phyloP scores from a whole-genome alignment of 2,113 vertebrate genomes.

The Hucho hucho region DNA sequence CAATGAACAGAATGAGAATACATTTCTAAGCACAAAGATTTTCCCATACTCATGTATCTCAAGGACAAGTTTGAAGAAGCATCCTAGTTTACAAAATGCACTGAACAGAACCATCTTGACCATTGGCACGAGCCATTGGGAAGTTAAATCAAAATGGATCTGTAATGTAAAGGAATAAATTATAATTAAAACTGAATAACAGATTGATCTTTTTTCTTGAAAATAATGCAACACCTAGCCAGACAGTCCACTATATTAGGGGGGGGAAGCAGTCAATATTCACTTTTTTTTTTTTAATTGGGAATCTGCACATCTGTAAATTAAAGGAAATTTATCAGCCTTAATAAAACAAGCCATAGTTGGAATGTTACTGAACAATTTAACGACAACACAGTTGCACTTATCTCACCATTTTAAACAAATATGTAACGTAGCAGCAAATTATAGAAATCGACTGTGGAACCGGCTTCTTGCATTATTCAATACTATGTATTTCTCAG shows the following conservation, averaged over 20 bases:
- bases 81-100: too few relatives aligned
- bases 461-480: neutral
- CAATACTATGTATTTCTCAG: neutral
- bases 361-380: slow-evolving; percentile 62
- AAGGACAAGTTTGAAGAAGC: too few relatives aligned
- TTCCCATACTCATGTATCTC: too few relatives aligned
- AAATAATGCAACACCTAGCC: too few relatives aligned
- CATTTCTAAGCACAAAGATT: slow-evolving; percentile 10
- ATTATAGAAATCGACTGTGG: slow-evolving; percentile 15
- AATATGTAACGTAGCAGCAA: slow-evolving; percentile 29
- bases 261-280: too few relatives aligned
- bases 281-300: slow-evolving; percentile 17
- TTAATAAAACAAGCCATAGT: slow-evolving; percentile 32
- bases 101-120: too few relatives aligned
- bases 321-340: slow-evolving; percentile 14
- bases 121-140: too few relatives aligned
- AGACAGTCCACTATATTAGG: too few relatives aligned
- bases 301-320: slow-evolving; percentile 15
- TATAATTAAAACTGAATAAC: too few relatives aligned
- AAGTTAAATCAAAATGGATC: too few relatives aligned
- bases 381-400: slow-evolving; percentile 7
- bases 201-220: too few relatives aligned
- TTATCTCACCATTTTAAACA: slow-evolving; percentile 12
- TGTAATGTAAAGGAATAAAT: too few relatives aligned
- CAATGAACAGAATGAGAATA: slow-evolving; percentile 40